phyloP scores from a whole-genome alignment of 1,140 invertebrate genomes.

The Sipha flava region DNA sequence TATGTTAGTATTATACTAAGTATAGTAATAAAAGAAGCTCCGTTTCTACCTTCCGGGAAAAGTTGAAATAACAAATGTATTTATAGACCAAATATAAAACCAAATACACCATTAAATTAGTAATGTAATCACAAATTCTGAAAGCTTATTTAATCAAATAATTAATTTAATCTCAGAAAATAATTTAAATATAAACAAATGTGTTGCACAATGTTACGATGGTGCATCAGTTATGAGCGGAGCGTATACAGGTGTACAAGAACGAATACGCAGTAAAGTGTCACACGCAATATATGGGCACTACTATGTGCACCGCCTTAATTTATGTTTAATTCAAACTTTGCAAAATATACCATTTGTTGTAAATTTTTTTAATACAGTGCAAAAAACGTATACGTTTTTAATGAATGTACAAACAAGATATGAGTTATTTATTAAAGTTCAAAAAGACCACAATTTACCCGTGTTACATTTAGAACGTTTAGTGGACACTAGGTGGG shows the following conservation, averaged over 20 bases:
- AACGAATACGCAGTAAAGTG: background rate
- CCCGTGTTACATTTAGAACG: background rate
- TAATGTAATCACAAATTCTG: too few relatives aligned
- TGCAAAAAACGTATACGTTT: background rate
- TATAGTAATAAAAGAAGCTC: too few relatives aligned
- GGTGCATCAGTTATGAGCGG: background rate
- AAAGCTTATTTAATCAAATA: background rate
- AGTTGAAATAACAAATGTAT: too few relatives aligned
- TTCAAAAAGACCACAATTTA: background rate
- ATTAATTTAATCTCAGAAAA: conserved; percentile 1
- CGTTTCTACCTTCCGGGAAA: too few relatives aligned
- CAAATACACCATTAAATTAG: too few relatives aligned
- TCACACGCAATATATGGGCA: background rate
- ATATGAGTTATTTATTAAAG: background rate
- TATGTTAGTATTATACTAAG: too few relatives aligned
- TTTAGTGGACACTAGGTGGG: background rate
- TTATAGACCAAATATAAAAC: too few relatives aligned
- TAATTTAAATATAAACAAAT: background rate
- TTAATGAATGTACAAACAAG: background rate
- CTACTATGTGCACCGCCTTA: background rate
- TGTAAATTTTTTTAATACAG: background rate
- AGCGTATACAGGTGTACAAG: background rate
- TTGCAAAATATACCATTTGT: background rate
- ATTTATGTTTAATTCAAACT: background rate
- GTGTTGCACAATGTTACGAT: background rate